Evolutionary conservation across 2,113 vertebrate species (phyloP).

Genomic region (Ptilonorhynchus violaceus): DNA sequence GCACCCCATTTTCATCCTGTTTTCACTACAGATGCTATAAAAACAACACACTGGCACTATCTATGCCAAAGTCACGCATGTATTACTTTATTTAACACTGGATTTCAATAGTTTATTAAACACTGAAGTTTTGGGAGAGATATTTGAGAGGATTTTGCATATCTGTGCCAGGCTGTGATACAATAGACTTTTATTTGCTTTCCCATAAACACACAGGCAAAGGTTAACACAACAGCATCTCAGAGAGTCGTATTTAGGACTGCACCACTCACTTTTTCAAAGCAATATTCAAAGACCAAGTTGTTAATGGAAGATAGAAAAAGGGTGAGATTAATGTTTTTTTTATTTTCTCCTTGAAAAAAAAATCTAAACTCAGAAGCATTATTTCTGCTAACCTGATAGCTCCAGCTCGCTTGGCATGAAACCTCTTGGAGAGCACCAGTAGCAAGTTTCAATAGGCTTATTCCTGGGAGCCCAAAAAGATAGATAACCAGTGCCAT

Average conservation of each 20-base stretch:
- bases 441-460: not conserved
- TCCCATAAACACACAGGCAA: not conserved
- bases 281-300: not conserved
- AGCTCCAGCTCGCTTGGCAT: not conserved
- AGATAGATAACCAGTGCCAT: not conserved
- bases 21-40: not conserved
- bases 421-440: not conserved
- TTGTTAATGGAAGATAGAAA: not conserved
- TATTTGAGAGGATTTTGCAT: not conserved
- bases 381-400: not conserved
- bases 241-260: fast-evolving
- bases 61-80: not conserved
- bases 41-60: not conserved
- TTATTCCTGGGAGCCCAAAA: not conserved
- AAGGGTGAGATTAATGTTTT: not conserved
- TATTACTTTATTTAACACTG: not conserved
- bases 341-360: not conserved
- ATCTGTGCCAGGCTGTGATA: not conserved
- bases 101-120: not conserved
- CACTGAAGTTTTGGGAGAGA: not conserved
- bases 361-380: not conserved
- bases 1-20: not conserved
- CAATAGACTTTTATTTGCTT: not conserved
- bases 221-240: not conserved
- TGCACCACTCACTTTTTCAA: not conserved